These are phyloP conservation scores for Adrianichthys oophorus DNA, from an alignment of 2,797 vertebrate genomes.

Conservation along the genomic window DNA sequence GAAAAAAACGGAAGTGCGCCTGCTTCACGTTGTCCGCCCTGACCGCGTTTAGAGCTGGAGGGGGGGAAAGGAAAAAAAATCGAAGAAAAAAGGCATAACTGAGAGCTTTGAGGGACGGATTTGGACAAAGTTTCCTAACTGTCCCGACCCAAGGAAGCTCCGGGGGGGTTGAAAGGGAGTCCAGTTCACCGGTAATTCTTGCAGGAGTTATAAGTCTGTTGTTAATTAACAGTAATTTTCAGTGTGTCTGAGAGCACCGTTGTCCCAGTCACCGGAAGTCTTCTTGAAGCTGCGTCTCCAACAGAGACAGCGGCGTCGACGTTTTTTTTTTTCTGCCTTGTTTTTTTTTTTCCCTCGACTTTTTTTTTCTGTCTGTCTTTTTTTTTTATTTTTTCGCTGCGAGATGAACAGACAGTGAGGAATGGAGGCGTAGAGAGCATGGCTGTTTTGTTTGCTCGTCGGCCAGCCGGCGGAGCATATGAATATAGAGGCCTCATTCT, in stretches of 20 bases:
- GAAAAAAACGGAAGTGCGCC: conserved; percentile 3
- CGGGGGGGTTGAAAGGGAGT: conserved; percentile 72
- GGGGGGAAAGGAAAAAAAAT: conserved; percentile 57
- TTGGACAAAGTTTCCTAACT: conserved; percentile 82
- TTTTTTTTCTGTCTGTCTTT: conserved; percentile 66
- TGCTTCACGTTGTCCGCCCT: background rate
- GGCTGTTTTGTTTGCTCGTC: conserved; percentile 47
- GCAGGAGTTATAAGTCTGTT: conserved; percentile 60
- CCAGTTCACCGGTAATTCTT: conserved; percentile 76
- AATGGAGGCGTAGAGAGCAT: conserved; percentile 61
- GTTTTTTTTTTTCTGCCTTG: conserved; percentile 38
- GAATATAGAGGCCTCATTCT: conserved; percentile 57
- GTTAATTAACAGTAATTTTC: conserved; percentile 67
- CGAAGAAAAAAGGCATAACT: conserved; percentile 73
- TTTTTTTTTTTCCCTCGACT: conserved; percentile 39
- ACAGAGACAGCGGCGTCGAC: conserved; percentile 69
- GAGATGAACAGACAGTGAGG: conserved; percentile 70
- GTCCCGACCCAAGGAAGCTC: conserved; percentile 76
- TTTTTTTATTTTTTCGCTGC: conserved; percentile 71
- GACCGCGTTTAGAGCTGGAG: conserved; percentile 49
- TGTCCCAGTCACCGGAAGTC: conserved; percentile 82
- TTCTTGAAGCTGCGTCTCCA: conserved; percentile 78
- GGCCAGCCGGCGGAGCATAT: conserved; percentile 45
- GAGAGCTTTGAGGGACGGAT: conserved; percentile 76
- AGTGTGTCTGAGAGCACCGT: conserved; percentile 69